A percentile compares a stretch with the other conserved stretches of the same genome.
Conservation (phyloP, 2,113 vertebrate species). For the Myrmophylax atrothorax region DNA sequence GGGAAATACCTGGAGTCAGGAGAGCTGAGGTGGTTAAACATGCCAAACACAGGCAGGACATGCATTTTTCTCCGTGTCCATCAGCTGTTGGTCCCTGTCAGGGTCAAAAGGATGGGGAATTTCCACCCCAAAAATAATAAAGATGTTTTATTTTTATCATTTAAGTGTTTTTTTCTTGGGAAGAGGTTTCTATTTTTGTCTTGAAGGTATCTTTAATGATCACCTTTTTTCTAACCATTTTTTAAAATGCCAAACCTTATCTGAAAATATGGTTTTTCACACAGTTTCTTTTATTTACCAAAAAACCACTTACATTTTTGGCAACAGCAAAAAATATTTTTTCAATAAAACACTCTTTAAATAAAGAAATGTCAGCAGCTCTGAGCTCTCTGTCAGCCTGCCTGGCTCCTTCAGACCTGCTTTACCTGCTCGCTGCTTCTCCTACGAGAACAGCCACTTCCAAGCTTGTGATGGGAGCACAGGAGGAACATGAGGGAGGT, state of each 20-base stretch:
- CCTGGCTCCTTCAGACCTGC: neutral
- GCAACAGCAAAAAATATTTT: neutral
- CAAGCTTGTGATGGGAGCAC: neutral
- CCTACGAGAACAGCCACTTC: neutral
- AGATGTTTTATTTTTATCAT: neutral
- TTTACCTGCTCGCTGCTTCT: neutral
- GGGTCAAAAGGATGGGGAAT: neutral
- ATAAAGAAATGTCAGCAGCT: neutral
- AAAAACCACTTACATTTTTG: neutral
- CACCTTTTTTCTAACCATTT: neutral
- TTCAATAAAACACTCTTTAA: neutral
- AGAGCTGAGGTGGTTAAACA: neutral
- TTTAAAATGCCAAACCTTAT: neutral
- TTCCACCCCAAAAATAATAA: neutral
- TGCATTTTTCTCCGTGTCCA: fast-evolving
- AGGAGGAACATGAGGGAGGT: neutral
- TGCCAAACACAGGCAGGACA: neutral
- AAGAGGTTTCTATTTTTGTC: neutral
- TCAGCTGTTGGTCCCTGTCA: neutral
- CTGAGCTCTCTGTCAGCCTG: neutral
- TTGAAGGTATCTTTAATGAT: fast-evolving
- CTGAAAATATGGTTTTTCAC: fast-evolving
- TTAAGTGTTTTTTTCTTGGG: neutral
- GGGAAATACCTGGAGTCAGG: neutral
- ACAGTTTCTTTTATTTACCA: neutral